Evolutionary conservation across 2,797 vertebrate genomes (phyloP), one percentile per base, ranked within the genome.

Genomic region (Syngnathus acus): DNA sequence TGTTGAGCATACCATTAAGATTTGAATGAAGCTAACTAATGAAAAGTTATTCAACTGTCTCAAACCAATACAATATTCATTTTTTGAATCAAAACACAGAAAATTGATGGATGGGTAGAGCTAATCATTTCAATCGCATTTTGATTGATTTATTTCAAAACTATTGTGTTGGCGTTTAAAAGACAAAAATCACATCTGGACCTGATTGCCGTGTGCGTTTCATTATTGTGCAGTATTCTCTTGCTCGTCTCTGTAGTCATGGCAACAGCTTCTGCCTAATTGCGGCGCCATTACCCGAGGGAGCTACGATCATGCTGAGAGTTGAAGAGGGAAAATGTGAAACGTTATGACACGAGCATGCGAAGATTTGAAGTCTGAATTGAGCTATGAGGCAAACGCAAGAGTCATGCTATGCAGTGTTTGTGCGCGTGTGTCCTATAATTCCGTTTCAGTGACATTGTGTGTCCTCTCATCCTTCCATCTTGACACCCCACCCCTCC

Each of bases 181-280:
- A 21, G n/a, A 53, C 50, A 51, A 51, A 51, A 21, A 2, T 9
- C 7, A n/a, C 16, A 9, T 6, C 9, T 16, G 17, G 50, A 19
- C 1, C 50, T 53, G 50, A 53, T 53, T 21, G 50, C 21, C 58
- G 59, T 68, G 50, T 65, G 58, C 11, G 48, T 3, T 5, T 59
- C 37, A 51, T 71, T 14, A 0, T 63, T 68, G 16, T 64, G 53
- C 64, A 70, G 71, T 55, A 16, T n/a, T 53, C n/a, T 48, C 64
- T 70, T 38, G 3, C 32, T 61, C 62, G 47, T 58, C 47, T 47
- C 19, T 59, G 82, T 84, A n/a, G 74, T 68, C 81, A 84, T 82
- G 72, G 82, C 73, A 82, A 83, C 81, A 74, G 71, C 71, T 71
- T 81, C 69, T n/a, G 23, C 51, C 68, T 68, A 68, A 84, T 82